These are phyloP conservation scores for Solen grandis DNA, from an alignment of 1,140 invertebrate species.

Conservation along the genomic window DNA sequence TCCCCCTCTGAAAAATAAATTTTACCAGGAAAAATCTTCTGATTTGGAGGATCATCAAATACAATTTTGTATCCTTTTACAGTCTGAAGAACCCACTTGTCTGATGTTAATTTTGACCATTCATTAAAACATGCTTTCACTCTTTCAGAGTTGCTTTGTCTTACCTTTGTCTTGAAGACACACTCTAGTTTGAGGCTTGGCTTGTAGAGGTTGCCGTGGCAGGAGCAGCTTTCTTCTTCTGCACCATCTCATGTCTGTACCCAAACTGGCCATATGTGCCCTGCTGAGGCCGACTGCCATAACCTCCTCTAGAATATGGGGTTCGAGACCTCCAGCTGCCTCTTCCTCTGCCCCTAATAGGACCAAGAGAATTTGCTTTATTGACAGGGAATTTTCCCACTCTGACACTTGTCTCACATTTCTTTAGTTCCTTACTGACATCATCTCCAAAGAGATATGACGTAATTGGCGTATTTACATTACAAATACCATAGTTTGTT, in stretches of 20 bases:
- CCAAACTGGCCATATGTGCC: slow-evolving; percentile 17
- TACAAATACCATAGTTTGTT: slow-evolving; percentile 1
- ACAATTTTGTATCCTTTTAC: too few species aligned
- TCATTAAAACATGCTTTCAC: too few species aligned
- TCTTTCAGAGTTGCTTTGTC: too few species aligned
- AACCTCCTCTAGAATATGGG: not conserved
- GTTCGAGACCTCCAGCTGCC: not conserved
- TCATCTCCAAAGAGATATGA: slow-evolving; percentile 1
- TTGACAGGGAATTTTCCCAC: too few species aligned
- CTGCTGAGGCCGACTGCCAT: too few species aligned
- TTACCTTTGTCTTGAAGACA: too few species aligned
- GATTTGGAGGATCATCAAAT: too few species aligned
- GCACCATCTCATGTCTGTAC: slow-evolving; percentile 1
- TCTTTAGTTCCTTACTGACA: slow-evolving; percentile 9
- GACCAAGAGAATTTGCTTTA: too few species aligned
- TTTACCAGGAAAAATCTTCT: not conserved
- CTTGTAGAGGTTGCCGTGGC: slow-evolving; percentile 5
- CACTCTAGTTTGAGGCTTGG: too few species aligned
- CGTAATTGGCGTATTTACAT: not conserved
- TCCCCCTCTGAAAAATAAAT: slow-evolving; percentile 1
- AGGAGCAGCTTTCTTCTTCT: not conserved
- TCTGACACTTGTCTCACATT: slow-evolving; percentile 9
- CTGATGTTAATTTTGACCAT: too few species aligned
- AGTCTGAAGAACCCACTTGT: too few species aligned
- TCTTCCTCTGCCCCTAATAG: not conserved